Conservation (phyloP, 2,113 vertebrate genomes). For the Tangachromis dhanisi region DNA sequence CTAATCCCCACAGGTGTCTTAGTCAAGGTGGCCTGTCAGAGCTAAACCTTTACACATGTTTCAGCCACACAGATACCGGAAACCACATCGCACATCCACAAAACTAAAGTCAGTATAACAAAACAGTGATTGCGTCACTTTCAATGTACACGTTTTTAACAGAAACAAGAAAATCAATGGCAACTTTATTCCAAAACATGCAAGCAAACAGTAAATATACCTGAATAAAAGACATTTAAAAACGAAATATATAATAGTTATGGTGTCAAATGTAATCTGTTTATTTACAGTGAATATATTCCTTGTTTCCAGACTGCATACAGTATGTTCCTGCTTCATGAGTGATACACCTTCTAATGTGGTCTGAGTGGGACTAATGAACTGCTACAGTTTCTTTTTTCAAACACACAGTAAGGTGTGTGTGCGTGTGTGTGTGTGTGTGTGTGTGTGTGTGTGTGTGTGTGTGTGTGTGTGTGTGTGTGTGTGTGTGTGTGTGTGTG, state of each 20-base stretch:
- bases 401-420: neutral
- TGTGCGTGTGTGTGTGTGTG: neutral
- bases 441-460: neutral
- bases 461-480: neutral
- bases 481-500: neutral
- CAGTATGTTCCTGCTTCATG: neutral
- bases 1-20: neutral
- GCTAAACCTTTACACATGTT: neutral
- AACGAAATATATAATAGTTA: neutral
- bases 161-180: neutral
- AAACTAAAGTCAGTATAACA: accelerated
- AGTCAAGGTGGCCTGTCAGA: neutral
- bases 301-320: neutral
- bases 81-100: neutral
- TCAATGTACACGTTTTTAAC: neutral
- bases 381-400: conserved; percentile 1
- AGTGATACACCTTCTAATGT: conserved; percentile 8
- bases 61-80: accelerated
- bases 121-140: neutral
- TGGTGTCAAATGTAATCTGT: neutral
- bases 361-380: conserved; percentile 11
- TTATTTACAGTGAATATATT: neutral
- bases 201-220: neutral
- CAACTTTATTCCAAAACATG: neutral
- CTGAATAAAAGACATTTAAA: neutral